Base-by-base conservation (phyloP, 2,888 invertebrate genomes). In the Ennomos quercinarius region DNA sequence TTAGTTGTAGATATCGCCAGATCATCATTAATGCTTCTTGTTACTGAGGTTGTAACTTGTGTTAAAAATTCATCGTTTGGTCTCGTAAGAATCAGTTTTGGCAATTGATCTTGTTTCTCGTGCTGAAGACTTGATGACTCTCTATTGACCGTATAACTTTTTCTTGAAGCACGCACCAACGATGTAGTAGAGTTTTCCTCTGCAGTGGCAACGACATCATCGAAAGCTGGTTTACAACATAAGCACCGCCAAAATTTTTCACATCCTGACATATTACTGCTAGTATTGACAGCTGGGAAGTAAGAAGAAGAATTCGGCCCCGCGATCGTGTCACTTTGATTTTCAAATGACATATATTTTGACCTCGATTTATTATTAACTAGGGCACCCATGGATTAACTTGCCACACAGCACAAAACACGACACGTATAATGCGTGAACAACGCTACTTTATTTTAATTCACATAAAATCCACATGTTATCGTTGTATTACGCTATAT, bases 381-480 rank as follows among this genome's bases (percentile, higher is more conserved):
- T 66, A 77, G 67, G 54, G 74, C 63, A 62, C 80, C 73, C 89
- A 89, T 89, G 72, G 69, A 77, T 68, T 53, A 52, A 68, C 51
- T 63, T 11, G 34, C 49, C 44, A 61, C 64, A 66, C 58, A 46
- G 27, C 67, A 68, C 66, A 68, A 76, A 74, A 80, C 83, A 76
- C 83, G 77, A 76, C 81, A 74, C 75, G 48, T 51, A 47, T 38
- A 66, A 53, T 71, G 77, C 73, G 47, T 74, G 70, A 72, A 74
- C 71, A 63, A 67, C 77, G 76, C 75, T 69, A 80, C 71, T 69
- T 70, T 78, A 73, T 81, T 78, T 73, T 73, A 76, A 80, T 78
- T 80, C 68, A 78, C 64, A 79, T 78, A 74, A 83, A 89, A 86
- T 86, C 81, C 82, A 72, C 76, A 76, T 83, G 82, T 86, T 90